Conservation (phyloP, 2,888 invertebrate species). For the Hartigia nigra region DNA sequence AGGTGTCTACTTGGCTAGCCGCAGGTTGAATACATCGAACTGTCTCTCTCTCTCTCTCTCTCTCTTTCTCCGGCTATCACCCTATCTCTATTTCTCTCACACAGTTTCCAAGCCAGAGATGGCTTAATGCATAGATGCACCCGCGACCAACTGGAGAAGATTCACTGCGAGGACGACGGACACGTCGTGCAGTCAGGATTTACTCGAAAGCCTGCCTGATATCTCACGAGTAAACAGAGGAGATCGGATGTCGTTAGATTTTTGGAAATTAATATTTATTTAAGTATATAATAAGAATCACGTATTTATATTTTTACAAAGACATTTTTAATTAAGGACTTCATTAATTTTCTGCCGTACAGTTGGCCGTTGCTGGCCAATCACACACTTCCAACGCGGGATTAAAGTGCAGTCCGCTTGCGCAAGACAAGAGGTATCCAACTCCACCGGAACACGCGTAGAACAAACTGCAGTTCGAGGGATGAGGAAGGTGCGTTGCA, state of each 20-base stretch:
- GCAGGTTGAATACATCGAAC: neutral
- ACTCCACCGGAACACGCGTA: constrained; percentile 41
- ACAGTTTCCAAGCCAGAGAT: neutral
- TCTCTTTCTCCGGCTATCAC: neutral
- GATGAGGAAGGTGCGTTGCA: constrained; percentile 42
- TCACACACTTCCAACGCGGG: constrained; percentile 43
- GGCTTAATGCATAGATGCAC: constrained; percentile 6
- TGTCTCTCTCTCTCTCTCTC: neutral
- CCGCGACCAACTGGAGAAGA: neutral
- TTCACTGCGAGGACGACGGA: neutral
- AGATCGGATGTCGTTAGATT: neutral
- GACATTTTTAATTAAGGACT: neutral
- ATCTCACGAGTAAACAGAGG: neutral
- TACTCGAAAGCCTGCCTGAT: neutral
- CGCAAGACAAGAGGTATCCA: constrained; percentile 42
- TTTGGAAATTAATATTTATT: neutral
- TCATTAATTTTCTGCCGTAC: constrained; percentile 14
- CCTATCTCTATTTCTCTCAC: neutral
- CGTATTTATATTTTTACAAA: neutral
- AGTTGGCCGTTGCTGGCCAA: constrained; percentile 43
- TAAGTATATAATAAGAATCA: neutral
- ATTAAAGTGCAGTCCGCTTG: constrained; percentile 48
- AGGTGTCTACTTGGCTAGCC: neutral
- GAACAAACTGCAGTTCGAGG: constrained; percentile 42
- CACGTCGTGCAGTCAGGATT: neutral